These are phyloP conservation scores for Periparus ater DNA, from an alignment of 2,797 vertebrate species.

Conservation along the genomic window DNA sequence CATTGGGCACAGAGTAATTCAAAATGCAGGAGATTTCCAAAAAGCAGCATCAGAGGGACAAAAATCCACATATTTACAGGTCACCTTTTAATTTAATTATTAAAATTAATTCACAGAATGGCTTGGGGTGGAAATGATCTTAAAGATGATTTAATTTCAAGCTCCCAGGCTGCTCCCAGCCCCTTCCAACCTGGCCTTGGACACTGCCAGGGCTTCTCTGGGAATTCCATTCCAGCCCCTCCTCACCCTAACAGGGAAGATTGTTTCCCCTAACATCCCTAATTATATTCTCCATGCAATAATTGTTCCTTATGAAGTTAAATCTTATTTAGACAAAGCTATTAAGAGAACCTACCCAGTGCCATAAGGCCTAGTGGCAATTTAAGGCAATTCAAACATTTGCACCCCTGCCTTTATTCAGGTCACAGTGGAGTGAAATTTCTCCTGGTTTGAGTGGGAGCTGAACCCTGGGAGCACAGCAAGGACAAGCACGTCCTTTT, in stretches of 20 bases:
- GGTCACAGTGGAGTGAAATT: fast-evolving
- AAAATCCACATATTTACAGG: neutral
- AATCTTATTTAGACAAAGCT: neutral
- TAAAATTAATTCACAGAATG: neutral
- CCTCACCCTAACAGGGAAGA: neutral
- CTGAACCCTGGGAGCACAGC: neutral
- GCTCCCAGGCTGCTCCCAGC: neutral
- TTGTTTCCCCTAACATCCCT: too few relatives aligned
- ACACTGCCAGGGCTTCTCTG: fast-evolving
- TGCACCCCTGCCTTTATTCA: neutral
- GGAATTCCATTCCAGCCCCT: neutral
- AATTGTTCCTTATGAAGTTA: neutral
- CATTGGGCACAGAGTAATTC: neutral
- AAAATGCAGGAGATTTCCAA: neutral
- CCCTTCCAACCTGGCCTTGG: neutral
- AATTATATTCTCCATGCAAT: neutral
- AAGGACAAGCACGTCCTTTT: neutral
- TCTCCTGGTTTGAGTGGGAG: neutral
- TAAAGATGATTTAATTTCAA: neutral
- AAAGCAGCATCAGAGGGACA: neutral
- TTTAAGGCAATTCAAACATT: neutral
- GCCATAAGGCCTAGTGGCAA: neutral
- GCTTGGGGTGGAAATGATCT: neutral
- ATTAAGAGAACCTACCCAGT: neutral
- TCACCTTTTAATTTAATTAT: neutral